Evolutionary conservation across 2,797 vertebrate species (phyloP).

Genomic region (Natrix natrix): DNA sequence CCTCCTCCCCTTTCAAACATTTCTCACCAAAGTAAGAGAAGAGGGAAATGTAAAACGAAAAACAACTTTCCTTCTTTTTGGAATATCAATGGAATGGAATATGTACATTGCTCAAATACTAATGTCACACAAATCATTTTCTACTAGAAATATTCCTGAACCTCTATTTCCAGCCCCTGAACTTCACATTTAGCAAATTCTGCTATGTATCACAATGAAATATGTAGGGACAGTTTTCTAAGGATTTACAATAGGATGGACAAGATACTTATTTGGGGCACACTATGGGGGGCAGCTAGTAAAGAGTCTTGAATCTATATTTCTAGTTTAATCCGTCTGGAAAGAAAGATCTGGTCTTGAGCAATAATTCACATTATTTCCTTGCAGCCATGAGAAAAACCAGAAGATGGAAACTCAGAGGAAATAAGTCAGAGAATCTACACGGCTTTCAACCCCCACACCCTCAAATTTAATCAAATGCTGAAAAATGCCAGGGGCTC

Average conservation of each 20-base stretch:
- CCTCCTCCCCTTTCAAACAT: not conserved
- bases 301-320: not conserved
- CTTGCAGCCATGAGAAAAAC: not conserved
- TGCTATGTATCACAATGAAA: not conserved
- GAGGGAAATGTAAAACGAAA: not conserved
- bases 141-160: not conserved
- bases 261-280: not conserved
- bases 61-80: not conserved
- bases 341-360: slow-evolving; percentile 4
- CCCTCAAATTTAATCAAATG: slow-evolving; percentile 53
- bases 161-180: not conserved
- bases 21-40: not conserved
- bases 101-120: not conserved
- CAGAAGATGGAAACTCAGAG: slow-evolving; percentile 17
- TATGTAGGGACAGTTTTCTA: not conserved
- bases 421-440: slow-evolving; percentile 49
- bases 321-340: not conserved
- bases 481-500: slow-evolving; percentile 55
- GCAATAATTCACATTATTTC: slow-evolving; percentile 14
- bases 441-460: slow-evolving; percentile 17
- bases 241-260: not conserved
- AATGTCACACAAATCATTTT: not conserved
- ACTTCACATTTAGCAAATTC: not conserved
- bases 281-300: not conserved
- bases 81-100: not conserved